Evolutionary conservation across 2,888 invertebrate genomes (phyloP).

Genomic region (Apamea crenata): DNA sequence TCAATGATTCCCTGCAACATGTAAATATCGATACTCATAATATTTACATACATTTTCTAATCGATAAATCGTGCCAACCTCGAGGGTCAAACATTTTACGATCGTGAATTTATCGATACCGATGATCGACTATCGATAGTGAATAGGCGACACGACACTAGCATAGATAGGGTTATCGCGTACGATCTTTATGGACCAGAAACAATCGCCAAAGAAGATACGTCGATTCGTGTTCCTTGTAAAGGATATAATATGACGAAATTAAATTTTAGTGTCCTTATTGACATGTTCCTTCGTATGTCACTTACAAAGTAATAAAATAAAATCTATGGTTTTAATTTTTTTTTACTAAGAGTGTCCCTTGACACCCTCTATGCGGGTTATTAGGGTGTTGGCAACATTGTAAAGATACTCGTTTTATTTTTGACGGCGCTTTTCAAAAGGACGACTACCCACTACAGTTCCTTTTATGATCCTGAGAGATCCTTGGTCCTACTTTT

Average conservation of each 20-base stretch:
- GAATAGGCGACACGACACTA: slow-evolving; percentile 80
- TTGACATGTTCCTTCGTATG: slow-evolving; percentile 70
- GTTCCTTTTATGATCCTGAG: slow-evolving; percentile 39
- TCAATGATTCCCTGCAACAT: slow-evolving; percentile 72
- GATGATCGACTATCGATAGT: slow-evolving; percentile 79
- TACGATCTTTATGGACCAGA: slow-evolving; percentile 83
- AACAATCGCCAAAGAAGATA: slow-evolving; percentile 80
- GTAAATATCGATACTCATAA: slow-evolving; percentile 79
- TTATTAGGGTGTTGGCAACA: slow-evolving; percentile 66
- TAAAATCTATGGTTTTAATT: slow-evolving; percentile 57
- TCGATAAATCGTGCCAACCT: slow-evolving; percentile 85
- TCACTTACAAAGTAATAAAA: slow-evolving; percentile 64
- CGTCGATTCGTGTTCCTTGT: slow-evolving; percentile 74
- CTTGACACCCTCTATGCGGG: slow-evolving; percentile 63
- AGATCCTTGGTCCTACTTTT: slow-evolving; percentile 7
- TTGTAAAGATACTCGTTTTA: slow-evolving; percentile 55
- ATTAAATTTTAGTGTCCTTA: slow-evolving; percentile 81
- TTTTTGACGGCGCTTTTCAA: slow-evolving; percentile 50
- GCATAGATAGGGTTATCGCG: slow-evolving; percentile 82
- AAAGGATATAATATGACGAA: slow-evolving; percentile 80
- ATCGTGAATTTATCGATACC: slow-evolving; percentile 81
- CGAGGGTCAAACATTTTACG: slow-evolving; percentile 82
- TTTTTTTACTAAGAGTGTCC: slow-evolving; percentile 52
- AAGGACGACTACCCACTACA: slow-evolving; percentile 36
- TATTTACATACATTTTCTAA: slow-evolving; percentile 82